phyloP scores from a whole-genome alignment of 2,888 invertebrate genomes.

The Apocheima hispidaria region DNA sequence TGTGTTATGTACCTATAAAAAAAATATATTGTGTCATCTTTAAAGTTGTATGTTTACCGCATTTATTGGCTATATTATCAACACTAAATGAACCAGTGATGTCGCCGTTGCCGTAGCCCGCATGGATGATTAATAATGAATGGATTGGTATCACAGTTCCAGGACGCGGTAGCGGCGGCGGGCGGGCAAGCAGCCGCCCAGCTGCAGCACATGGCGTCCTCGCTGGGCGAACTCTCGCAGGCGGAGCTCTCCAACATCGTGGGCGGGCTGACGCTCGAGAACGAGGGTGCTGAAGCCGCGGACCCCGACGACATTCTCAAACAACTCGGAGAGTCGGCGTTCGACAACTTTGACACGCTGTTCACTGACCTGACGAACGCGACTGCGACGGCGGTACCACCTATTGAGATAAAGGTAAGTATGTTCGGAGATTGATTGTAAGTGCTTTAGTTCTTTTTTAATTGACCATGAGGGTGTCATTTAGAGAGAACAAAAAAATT shows the following conservation, averaged over 20 bases:
- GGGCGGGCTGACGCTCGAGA: slow-evolving; percentile 85
- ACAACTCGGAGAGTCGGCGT: slow-evolving; percentile 93
- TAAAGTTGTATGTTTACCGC: no score
- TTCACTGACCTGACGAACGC: slow-evolving; percentile 91
- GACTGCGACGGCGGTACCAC: slow-evolving; percentile 86
- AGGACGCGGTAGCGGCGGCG: slow-evolving; percentile 88
- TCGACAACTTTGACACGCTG: slow-evolving; percentile 93
- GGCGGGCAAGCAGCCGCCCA: slow-evolving; percentile 83
- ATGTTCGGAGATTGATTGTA: neutral
- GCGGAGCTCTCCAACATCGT: slow-evolving; percentile 90
- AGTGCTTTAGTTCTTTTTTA: neutral
- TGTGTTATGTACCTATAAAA: no score
- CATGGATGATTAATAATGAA: no score
- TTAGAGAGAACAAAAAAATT: no score
- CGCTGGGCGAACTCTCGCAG: slow-evolving; percentile 89
- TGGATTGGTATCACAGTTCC: slow-evolving; percentile 58
- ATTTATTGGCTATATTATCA: no score
- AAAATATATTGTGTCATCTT: no score
- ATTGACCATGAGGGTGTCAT: no score
- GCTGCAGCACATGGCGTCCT: slow-evolving; percentile 82
- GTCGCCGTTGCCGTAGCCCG: no score
- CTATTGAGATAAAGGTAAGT: slow-evolving; percentile 89
- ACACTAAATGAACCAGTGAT: no score
- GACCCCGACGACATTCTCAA: slow-evolving; percentile 93
- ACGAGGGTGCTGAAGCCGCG: slow-evolving; percentile 72